Conservation (phyloP, 2,797 vertebrate genomes). For the Agapornis canus region DNA sequence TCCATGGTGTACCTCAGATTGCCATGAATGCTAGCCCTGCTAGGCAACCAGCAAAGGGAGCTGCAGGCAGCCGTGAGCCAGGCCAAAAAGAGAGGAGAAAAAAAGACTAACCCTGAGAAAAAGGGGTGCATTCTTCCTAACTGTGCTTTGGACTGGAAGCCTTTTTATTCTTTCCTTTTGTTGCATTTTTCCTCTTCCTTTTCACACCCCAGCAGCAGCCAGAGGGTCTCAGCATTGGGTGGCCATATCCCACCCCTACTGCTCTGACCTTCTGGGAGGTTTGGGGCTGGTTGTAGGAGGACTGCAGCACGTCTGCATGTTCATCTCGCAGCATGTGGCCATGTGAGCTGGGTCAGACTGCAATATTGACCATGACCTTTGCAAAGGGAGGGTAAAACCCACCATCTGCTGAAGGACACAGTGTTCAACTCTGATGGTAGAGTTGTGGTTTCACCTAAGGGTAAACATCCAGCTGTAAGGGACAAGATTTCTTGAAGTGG, state of each 20-base stretch:
- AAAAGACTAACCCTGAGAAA: conserved; percentile 16
- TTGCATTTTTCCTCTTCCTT: conserved; percentile 14
- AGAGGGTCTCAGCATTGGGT: not conserved
- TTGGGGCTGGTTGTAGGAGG: not conserved
- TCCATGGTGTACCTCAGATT: conserved; percentile 13
- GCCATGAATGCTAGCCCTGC: conserved; percentile 42
- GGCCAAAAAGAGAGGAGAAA: not conserved
- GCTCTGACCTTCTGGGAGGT: not conserved
- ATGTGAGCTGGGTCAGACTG: not conserved
- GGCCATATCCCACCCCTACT: not conserved
- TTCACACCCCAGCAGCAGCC: not conserved
- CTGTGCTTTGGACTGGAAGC: conserved; percentile 15
- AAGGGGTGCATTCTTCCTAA: not conserved
- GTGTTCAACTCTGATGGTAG: not conserved
- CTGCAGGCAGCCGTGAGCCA: not conserved
- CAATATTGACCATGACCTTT: not conserved
- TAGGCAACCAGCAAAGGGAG: conserved; percentile 60
- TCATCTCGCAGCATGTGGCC: not conserved
- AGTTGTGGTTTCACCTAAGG: not conserved
- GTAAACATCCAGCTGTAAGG: not conserved
- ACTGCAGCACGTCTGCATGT: rapidly evolving
- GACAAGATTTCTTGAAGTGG: not conserved
- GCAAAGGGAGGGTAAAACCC: not conserved
- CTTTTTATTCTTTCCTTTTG: conserved; percentile 3
- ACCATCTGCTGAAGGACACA: not conserved